These are phyloP conservation scores for Salvelinus alpinus DNA, from an alignment of 2,113 vertebrate species.

Conservation along the genomic window DNA sequence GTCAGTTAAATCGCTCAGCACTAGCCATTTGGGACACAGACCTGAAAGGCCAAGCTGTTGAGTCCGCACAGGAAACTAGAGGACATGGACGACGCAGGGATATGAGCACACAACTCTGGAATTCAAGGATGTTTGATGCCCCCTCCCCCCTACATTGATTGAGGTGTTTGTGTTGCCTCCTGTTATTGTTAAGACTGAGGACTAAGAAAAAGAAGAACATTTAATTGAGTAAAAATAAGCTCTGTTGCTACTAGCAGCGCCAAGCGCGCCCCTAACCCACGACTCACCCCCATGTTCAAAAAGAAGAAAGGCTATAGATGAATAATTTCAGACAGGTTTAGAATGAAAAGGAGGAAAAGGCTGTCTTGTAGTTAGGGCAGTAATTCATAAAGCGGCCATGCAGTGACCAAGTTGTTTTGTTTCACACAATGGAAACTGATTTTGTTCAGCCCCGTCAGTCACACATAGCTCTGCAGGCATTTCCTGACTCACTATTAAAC, in stretches of 20 bases:
- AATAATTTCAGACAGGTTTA: constrained; percentile 22
- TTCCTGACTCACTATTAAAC: constrained; percentile 52
- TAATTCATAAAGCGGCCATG: neutral
- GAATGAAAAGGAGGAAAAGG: constrained; percentile 26
- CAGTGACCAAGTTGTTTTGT: constrained; percentile 1
- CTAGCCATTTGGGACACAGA: neutral
- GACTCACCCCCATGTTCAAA: constrained; percentile 1
- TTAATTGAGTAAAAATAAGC: constrained; percentile 19
- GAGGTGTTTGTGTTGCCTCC: constrained; percentile 67
- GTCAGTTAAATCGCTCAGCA: no score
- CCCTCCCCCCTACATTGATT: constrained; percentile 61
- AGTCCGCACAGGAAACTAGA: constrained; percentile 73
- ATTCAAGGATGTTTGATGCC: constrained; percentile 79
- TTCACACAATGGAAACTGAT: constrained; percentile 50
- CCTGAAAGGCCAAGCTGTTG: constrained; percentile 25
- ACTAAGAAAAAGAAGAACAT: constrained; percentile 7
- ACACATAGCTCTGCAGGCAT: constrained; percentile 38
- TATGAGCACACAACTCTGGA: constrained; percentile 74
- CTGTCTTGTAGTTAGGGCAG: neutral
- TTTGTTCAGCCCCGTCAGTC: constrained; percentile 33
- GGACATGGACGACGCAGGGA: constrained; percentile 66
- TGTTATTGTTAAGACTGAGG: constrained; percentile 59
- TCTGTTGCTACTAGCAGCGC: neutral
- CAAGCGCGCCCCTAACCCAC: neutral
- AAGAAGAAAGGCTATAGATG: neutral